A percentile compares a stretch with the other conserved stretches of the same genome.
Evolutionary conservation across 2,888 invertebrate species (phyloP).

Genomic region (Oxyscelio sp.): DNA sequence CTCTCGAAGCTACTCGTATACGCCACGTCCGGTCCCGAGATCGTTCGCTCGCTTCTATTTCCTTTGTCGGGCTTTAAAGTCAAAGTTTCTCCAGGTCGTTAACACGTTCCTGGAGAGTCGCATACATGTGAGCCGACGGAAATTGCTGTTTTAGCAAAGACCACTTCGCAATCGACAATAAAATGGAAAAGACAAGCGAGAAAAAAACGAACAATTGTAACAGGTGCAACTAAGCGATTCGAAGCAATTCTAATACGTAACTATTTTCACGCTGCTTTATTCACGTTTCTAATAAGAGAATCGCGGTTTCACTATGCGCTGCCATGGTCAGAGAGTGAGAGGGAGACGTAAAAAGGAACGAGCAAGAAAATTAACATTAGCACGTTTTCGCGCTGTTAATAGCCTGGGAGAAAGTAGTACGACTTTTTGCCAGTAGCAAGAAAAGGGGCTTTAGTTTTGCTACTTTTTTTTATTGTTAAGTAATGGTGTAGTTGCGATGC

Average conservation of each 20-base stretch:
- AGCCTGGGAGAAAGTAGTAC: not conserved
- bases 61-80: no score
- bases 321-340: not conserved
- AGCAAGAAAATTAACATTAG: conserved; percentile 15
- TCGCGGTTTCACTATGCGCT: conserved; percentile 5
- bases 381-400: conserved; percentile 9
- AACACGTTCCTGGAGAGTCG: no score
- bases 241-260: conserved; percentile 52
- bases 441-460: not conserved
- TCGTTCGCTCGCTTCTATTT: no score
- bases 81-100: no score
- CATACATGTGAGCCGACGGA: no score
- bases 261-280: conserved; percentile 47
- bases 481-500: not conserved
- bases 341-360: not conserved
- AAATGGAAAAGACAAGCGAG: no score
- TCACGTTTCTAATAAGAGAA: conserved; percentile 23
- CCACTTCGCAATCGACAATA: no score
- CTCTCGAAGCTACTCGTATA: conserved; percentile 51
- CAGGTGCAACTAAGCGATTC: conserved; percentile 59
- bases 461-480: not conserved
- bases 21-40: conserved; percentile 59
- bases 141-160: no score
- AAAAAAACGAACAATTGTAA: no score
- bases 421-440: not conserved